A percentile compares a stretch with the other conserved stretches of the same genome.
Evolutionary conservation across 2,113 vertebrate species (phyloP).

Genomic region (Elaphurus davidianus): DNA sequence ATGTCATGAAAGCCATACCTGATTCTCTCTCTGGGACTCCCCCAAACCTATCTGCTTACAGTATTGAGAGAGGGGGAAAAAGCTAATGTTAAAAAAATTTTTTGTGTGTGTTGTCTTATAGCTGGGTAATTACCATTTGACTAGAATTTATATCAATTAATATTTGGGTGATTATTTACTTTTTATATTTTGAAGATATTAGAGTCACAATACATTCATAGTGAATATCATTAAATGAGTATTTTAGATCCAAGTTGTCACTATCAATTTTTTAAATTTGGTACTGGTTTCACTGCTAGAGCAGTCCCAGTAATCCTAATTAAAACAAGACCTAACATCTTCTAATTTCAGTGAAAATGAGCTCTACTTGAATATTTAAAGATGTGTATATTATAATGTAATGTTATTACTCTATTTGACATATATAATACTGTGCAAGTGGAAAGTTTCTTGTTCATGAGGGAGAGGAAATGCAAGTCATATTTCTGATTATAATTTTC

Average conservation of each 20-base stretch:
- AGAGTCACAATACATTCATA: not conserved
- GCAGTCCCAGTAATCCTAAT: not conserved
- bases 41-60: not conserved
- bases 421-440: not conserved
- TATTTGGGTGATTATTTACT: not conserved
- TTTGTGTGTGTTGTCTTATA: not conserved
- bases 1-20: not conserved
- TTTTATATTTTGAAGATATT: not conserved
- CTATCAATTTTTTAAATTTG: not conserved
- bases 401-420: not conserved
- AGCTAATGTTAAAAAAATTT: not conserved
- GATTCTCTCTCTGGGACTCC: not conserved
- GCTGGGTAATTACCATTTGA: not conserved
- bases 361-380: not conserved
- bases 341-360: not conserved
- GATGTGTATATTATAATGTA: not conserved
- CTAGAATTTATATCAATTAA: not conserved
- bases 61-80: not conserved
- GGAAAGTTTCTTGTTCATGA: not conserved
- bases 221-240: not conserved
- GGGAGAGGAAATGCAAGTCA: not conserved
- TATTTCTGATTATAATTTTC: constrained; percentile 7
- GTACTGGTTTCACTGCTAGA: not conserved
- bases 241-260: not conserved
- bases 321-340: not conserved